Conservation (phyloP, 37 sponge, comb jelly and placozoan species). For the Hexactinellida sp. region DNA sequence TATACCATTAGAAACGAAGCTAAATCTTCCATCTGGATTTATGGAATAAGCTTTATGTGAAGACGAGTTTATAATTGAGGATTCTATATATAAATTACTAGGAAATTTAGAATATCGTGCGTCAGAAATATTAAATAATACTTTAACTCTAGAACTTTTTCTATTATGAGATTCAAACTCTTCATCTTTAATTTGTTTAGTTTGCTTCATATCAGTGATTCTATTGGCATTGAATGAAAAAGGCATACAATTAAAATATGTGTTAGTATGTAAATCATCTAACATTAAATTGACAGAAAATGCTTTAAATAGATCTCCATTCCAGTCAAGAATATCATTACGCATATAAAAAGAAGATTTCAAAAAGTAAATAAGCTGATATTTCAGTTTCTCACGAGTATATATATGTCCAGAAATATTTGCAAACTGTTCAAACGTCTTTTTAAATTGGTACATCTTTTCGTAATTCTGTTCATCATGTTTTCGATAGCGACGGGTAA, state of each 20-base stretch:
- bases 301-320: neutral
- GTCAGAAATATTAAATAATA: too few species aligned
- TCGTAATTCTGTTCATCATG: constrained; percentile 1
- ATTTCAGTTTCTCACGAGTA: neutral
- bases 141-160: too few species aligned
- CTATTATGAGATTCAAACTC: neutral
- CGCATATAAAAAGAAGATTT: neutral
- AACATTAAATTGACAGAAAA: neutral
- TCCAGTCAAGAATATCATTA: neutral
- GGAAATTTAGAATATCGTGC: too few species aligned
- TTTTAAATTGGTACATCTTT: neutral
- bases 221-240: neutral
- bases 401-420: neutral
- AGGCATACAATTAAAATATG: neutral
- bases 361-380: neutral
- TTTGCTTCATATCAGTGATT: neutral
- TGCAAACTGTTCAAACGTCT: neutral
- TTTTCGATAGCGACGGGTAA: neutral
- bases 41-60: too few species aligned
- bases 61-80: too few species aligned
- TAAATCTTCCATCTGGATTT: neutral
- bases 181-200: neutral
- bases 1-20: neutral
- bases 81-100: too few species aligned
- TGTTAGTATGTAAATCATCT: neutral